Base-by-base conservation (phyloP, 2,113 vertebrate species). In the Ammodramus savannarum region DNA sequence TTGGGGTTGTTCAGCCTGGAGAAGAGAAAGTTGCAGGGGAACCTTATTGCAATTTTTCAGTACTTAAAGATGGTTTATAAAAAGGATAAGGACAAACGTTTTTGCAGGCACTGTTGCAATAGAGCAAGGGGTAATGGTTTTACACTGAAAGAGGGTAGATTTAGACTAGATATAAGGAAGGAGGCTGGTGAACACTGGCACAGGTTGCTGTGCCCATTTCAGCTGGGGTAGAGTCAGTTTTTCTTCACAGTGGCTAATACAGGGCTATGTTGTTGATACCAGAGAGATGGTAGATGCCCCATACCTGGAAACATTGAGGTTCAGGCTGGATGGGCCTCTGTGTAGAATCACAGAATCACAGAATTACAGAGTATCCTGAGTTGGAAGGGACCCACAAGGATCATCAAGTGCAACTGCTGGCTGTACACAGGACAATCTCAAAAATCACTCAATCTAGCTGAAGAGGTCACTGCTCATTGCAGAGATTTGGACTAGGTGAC, bases 21-120 rank as follows among this genome's bases (percentile, higher is more conserved):
- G n/a, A 75, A 55, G 36, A 68, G 59, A 38, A 49, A 36, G 36
- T 36, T 76, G 43, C 22, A 18, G 12, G 7, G 8, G 76, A 18
- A 58, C 17, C 8, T 69, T 65, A 11, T 4, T 59, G 29, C 4
- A 18, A 10, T 12, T 29, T 58, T 82, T 55, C 44, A 39, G 22
- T 58, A 41, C 21, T 9, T 61, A 39, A 44, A 82, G 18, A 15
- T 20, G 2, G 0, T 22, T 46, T 74, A 34, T 16, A 25, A 57
- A 58, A 63, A 44, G 11, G 11, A 52, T 17, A n/a, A 18, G 12
- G 43, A 20, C 29, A 80, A 58, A 29, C 4, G 4, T 36, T 66
- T 72, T 55, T 66, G 15, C 27, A 49, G 34, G 11, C 7, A 7
- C 4, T 17, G 17, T 39, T 77, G 41, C 0, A 0, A 25, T 14